phyloP scores from a whole-genome alignment of 2,888 invertebrate genomes.

The Netelia fuscicornis region DNA sequence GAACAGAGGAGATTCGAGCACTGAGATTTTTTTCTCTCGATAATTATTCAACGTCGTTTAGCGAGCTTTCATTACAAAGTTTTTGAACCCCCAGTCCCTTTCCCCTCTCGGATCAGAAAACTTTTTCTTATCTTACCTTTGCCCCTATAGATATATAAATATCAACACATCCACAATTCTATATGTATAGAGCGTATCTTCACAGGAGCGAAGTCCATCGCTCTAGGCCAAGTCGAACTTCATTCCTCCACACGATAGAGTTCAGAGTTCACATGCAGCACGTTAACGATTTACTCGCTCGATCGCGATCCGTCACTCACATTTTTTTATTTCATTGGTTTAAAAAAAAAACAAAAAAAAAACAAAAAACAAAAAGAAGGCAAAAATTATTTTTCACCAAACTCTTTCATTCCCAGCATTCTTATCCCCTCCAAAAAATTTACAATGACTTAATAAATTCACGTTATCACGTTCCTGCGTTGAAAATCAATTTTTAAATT shows the following conservation, averaged over 20 bases:
- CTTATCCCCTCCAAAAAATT: neutral
- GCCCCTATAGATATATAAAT: neutral
- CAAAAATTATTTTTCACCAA: slow-evolving; percentile 20
- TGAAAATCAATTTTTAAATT: too few relatives aligned
- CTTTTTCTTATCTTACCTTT: slow-evolving; percentile 46
- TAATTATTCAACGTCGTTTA: slow-evolving; percentile 57
- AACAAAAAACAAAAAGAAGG: too few relatives aligned
- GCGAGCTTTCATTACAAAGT: slow-evolving; percentile 28
- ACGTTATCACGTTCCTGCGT: too few relatives aligned
- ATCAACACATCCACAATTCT: slow-evolving; percentile 22
- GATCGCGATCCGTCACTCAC: slow-evolving; percentile 34
- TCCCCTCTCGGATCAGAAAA: slow-evolving; percentile 18
- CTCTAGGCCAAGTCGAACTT: slow-evolving; percentile 8
- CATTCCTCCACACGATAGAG: slow-evolving; percentile 15
- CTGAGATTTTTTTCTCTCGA: slow-evolving; percentile 7
- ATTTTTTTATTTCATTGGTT: neutral
- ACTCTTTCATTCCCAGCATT: slow-evolving; percentile 19
- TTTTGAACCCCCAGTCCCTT: neutral
- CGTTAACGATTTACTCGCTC: neutral
- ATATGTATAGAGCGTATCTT: slow-evolving; percentile 11
- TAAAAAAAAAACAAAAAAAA: too few relatives aligned
- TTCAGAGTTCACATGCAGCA: slow-evolving; percentile 15
- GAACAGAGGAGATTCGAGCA: neutral
- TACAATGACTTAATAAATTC: too few relatives aligned
- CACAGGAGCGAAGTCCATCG: slow-evolving; percentile 9